A percentile compares a stretch with the other conserved stretches of the same genome.
These are phyloP conservation scores for Lamproptera curius DNA, from an alignment of 2,888 invertebrate genomes.

Conservation along the genomic window DNA sequence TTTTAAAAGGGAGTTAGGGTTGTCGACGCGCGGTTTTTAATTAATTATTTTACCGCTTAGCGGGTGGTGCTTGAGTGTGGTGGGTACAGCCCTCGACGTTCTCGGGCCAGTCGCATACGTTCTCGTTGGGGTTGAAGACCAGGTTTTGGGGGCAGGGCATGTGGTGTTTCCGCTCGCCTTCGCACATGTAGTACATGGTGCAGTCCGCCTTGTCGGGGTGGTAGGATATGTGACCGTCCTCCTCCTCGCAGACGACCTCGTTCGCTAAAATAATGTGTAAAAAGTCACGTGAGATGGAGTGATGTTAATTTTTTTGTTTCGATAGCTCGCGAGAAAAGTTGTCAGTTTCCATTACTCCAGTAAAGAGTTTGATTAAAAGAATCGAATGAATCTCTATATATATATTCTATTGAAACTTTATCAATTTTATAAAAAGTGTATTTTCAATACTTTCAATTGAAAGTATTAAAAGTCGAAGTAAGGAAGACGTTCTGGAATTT, in stretches of 20 bases:
- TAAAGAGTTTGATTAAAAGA: no score
- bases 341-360: no score
- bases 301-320: no score
- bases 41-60: slow-evolving; percentile 48
- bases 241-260: slow-evolving; percentile 93
- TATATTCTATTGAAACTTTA: no score
- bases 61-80: slow-evolving; percentile 72
- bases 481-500: no score
- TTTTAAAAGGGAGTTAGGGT: background rate
- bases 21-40: slow-evolving; percentile 24
- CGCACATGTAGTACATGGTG: slow-evolving; percentile 97
- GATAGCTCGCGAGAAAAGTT: no score
- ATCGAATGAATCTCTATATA: no score
- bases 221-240: slow-evolving; percentile 97
- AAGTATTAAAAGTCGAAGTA: no score
- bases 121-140: slow-evolving; percentile 94
- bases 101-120: slow-evolving; percentile 97
- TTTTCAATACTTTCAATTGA: no score
- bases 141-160: slow-evolving; percentile 96
- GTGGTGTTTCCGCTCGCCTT: slow-evolving; percentile 95
- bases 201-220: slow-evolving; percentile 94
- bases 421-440: no score
- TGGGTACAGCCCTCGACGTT: slow-evolving; percentile 91
- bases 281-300: no score
- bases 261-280: slow-evolving; percentile 89